phyloP scores from a whole-genome alignment of 2,797 vertebrate species.

The Schizopygopsis pylzovi region DNA sequence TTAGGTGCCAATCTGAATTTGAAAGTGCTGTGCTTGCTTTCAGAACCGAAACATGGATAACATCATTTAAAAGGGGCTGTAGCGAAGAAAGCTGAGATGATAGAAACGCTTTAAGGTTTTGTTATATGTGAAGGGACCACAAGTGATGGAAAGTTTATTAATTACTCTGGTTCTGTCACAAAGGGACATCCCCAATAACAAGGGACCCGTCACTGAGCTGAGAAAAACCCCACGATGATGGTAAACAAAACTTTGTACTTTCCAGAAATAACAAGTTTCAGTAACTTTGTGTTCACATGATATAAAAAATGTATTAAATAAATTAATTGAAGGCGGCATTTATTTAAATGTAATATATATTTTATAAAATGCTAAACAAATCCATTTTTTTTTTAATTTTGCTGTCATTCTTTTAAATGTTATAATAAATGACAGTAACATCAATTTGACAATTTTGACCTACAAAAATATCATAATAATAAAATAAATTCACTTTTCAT shows the following conservation, averaged over 20 bases:
- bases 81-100: neutral
- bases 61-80: neutral
- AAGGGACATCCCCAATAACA: constrained; percentile 8
- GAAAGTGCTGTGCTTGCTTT: neutral
- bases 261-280: neutral
- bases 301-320: neutral
- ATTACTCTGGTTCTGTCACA: neutral
- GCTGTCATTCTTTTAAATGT: neutral
- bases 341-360: neutral
- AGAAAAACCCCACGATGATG: neutral
- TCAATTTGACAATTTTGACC: neutral
- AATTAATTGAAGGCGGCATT: neutral
- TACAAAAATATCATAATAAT: neutral
- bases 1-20: neutral
- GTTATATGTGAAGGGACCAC: neutral
- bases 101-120: neutral
- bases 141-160: constrained; percentile 5
- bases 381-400: neutral
- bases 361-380: neutral
- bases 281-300: neutral
- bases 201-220: neutral
- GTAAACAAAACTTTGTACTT: constrained; percentile 11
- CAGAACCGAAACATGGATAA: neutral
- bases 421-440: neutral
- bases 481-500: neutral